phyloP scores from a whole-genome alignment of 2,888 invertebrate species.

The Sinopyrophorus schimmeli region DNA sequence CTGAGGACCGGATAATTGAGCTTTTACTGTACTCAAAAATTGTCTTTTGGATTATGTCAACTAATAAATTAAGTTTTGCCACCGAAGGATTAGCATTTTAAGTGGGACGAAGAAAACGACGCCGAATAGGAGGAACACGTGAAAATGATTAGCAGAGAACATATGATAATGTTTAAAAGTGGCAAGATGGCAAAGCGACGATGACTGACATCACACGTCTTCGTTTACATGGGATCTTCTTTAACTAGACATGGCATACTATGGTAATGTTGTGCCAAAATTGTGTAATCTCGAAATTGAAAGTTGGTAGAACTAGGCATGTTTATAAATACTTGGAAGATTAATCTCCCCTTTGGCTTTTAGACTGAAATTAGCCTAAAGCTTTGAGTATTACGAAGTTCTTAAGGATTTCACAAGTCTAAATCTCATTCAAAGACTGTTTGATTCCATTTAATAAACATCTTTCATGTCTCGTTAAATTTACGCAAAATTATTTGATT shows the following conservation, averaged over 20 bases:
- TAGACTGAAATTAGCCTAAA: conserved; percentile 11
- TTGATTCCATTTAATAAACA: conserved; percentile 10
- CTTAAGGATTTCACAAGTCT: conserved; percentile 36
- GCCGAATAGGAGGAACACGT: not conserved
- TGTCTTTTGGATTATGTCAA: too few species aligned
- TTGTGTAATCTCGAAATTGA: conserved; percentile 17
- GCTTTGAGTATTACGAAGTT: conserved; percentile 9
- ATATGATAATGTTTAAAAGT: conserved; percentile 4
- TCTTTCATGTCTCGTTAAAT: conserved; percentile 3
- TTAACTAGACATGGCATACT: conserved; percentile 16
- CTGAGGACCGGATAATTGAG: too few species aligned
- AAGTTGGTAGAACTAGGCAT: conserved; percentile 15
- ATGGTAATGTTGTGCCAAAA: conserved; percentile 12
- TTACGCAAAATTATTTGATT: not conserved
- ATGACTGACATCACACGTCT: conserved; percentile 13
- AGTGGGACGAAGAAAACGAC: too few species aligned
- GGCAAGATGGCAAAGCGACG: conserved; percentile 2
- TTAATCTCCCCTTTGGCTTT: conserved; percentile 14
- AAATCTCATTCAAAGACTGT: conserved; percentile 35
- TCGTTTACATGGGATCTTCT: conserved; percentile 6
- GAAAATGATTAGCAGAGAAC: conserved; percentile 1
- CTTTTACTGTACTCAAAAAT: too few species aligned
- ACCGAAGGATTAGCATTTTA: too few species aligned
- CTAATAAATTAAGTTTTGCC: too few species aligned
- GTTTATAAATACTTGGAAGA: conserved; percentile 17